Evolutionary conservation across 2,113 vertebrate genomes (phyloP).

Genomic region (Reinhardtius hippoglossoides): DNA sequence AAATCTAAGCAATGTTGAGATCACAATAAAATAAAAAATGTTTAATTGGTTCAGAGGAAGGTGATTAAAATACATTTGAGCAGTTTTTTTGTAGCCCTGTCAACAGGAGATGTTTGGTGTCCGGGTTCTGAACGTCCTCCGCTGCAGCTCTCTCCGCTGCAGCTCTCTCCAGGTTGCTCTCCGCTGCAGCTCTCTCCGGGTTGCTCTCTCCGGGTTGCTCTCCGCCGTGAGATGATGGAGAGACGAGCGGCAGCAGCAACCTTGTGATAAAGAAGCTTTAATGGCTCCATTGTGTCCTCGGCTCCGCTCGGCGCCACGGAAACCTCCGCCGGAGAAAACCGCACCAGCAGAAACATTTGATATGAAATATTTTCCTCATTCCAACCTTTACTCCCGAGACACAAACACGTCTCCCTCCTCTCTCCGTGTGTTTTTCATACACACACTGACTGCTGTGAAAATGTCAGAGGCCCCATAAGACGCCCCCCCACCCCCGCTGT

Average conservation of each 20-base stretch:
- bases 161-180: too few relatives aligned
- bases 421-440: slow-evolving; percentile 31
- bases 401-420: slow-evolving; percentile 24
- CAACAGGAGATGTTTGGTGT: too few relatives aligned
- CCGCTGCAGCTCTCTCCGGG: neutral
- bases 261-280: slow-evolving; percentile 36
- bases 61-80: too few relatives aligned
- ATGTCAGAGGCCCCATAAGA: slow-evolving; percentile 76
- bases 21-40: too few relatives aligned
- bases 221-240: neutral
- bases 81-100: too few relatives aligned
- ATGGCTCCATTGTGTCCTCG: too few relatives aligned
- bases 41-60: too few relatives aligned
- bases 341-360: slow-evolving; percentile 25
- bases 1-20: too few relatives aligned
- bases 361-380: slow-evolving; percentile 40
- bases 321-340: slow-evolving; percentile 11
- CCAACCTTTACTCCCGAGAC: slow-evolving; percentile 50
- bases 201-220: too few relatives aligned
- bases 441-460: slow-evolving; percentile 66
- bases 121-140: too few relatives aligned
- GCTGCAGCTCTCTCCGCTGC: neutral
- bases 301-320: neutral
- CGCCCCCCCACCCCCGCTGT: slow-evolving; percentile 55
- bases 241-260: neutral